Evolutionary conservation across 1,140 invertebrate species (phyloP).

Genomic region (Samia ricini): DNA sequence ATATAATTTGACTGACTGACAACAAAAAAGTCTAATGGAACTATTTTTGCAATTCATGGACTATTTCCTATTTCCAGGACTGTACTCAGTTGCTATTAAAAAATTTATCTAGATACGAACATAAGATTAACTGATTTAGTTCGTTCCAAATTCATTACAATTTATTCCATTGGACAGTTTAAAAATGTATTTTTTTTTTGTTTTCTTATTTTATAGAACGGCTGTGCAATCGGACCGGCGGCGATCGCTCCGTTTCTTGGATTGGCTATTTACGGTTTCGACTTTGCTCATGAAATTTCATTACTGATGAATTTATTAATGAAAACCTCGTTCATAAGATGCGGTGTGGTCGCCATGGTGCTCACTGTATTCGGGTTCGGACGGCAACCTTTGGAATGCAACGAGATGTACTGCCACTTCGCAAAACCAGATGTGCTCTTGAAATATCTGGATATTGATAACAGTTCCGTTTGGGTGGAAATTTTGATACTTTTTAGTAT

Average conservation of each 20-base stretch:
- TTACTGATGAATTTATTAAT: slow-evolving; percentile 79
- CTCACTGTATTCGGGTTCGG: slow-evolving; percentile 80
- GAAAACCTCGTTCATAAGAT: slow-evolving; percentile 81
- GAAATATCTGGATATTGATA: slow-evolving; percentile 77
- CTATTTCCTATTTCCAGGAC: too few species aligned
- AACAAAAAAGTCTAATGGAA: too few species aligned
- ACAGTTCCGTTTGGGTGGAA: slow-evolving; percentile 76
- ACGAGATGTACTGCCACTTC: slow-evolving; percentile 80
- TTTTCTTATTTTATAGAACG: slow-evolving; percentile 75
- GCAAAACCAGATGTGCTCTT: slow-evolving; percentile 79
- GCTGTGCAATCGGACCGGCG: slow-evolving; percentile 80
- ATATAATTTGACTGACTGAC: background rate
- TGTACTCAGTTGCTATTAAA: too few species aligned
- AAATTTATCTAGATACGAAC: too few species aligned
- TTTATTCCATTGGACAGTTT: too few species aligned
- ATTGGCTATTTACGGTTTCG: slow-evolving; percentile 82
- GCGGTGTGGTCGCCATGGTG: slow-evolving; percentile 80
- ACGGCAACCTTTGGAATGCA: slow-evolving; percentile 77
- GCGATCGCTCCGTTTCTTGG: slow-evolving; percentile 81
- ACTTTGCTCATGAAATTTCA: slow-evolving; percentile 81
- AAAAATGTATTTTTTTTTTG: background rate
- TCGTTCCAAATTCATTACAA: too few species aligned
- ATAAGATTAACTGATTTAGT: too few species aligned
- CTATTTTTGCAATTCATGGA: too few species aligned
- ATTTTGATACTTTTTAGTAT: slow-evolving; percentile 72